A percentile compares a stretch with the other conserved stretches of the same genome.
Evolutionary conservation across 2,888 invertebrate genomes (phyloP).

Genomic region (Rhopalosiphum nymphaeae): DNA sequence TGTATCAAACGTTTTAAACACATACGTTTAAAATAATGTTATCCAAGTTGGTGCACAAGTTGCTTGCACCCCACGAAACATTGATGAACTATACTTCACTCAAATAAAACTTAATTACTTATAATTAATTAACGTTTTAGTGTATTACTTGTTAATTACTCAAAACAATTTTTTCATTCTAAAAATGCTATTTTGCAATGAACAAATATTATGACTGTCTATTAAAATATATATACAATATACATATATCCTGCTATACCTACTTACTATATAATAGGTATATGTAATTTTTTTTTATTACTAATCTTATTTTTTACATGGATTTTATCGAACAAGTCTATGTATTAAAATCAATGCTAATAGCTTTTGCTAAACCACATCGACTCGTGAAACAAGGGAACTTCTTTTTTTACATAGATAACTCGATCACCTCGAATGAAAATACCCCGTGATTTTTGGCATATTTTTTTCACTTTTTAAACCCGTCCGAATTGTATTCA

Average conservation of each 20-base stretch:
- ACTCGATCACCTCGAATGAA: conserved; percentile 54
- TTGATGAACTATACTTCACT: background rate
- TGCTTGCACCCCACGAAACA: background rate
- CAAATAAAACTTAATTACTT: background rate
- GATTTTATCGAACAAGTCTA: background rate
- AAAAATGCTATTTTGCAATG: background rate
- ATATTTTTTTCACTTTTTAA: background rate
- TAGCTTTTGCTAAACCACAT: background rate
- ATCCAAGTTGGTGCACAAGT: too few species aligned
- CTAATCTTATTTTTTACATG: background rate
- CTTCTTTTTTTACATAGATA: background rate
- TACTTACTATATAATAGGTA: background rate
- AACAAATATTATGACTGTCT: too few species aligned
- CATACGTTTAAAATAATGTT: too few species aligned
- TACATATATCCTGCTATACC: too few species aligned
- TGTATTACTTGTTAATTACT: background rate
- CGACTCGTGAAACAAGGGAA: conserved; percentile 38
- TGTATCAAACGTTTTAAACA: too few species aligned
- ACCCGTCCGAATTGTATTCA: background rate
- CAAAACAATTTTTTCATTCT: background rate
- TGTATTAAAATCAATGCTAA: conserved; percentile 19
- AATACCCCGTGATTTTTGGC: conserved; percentile 28
- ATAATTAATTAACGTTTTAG: background rate
- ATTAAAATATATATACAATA: too few species aligned
- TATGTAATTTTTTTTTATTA: background rate